Evolutionary conservation across 2,888 invertebrate species (phyloP), one percentile per base, ranked within the genome.

Genomic region (Drosophila anceps): DNA sequence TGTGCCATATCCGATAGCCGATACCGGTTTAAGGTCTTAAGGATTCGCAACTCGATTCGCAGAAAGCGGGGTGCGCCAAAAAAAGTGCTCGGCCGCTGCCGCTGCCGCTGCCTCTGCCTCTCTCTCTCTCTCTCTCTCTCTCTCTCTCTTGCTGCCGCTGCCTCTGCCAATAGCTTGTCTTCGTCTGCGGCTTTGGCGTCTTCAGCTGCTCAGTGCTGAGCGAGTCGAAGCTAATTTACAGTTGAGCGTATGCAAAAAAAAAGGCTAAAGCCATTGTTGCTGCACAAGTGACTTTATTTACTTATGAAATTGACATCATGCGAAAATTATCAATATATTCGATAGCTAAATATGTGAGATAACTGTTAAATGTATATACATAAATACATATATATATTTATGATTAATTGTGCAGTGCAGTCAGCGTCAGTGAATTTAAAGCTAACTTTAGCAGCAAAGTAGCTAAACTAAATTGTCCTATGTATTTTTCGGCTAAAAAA

Each of bases 11-110:
- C 64, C 65, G 78, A 73, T 73, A 73, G 62, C 69, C 62, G 60
- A 81, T 78, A 79, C 79, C 79, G 79, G 79, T 79, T 79, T 79
- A 79, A 73, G 73, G 74, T 73, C 76, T 75, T 61, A 55, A 75
- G 76, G 75, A 74, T 75, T 72, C 73, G 73, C 72, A 73, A 72
- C 72, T 72, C 57, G 72, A 73, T 58, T 53, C 73, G 51, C 58
- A 48, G 46, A 37, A 58, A 73, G 48, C 72, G 68, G 73, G 73
- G 73, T 73, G 73, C 73, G 73, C 73, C 73, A 64, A 64, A 68
- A 68, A 24, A n/a, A 55, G 63, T 61, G 54, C 54, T 53, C 41
- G 18, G 29, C 20, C 43, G 18, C 37, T 37, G 8, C 12, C 48
- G 2, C 37, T 20, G 13, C 4, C 8, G 9, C 35, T 35, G 33